Evolutionary conservation across 37 sponge, comb jelly and placozoan genomes (phyloP), one percentile per base, ranked within the genome.

Genomic region (Amphimedon queenslandica): DNA sequence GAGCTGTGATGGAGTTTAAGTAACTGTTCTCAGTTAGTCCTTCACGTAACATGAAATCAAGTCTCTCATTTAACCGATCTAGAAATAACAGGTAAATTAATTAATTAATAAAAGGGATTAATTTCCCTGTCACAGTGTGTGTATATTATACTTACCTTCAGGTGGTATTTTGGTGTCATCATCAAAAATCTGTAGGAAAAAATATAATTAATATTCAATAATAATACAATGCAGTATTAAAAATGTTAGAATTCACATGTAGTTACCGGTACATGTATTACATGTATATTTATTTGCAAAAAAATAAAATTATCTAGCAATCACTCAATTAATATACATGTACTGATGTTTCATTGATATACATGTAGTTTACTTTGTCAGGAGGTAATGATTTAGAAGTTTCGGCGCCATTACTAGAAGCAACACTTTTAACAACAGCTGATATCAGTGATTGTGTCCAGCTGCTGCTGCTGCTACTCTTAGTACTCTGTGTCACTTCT

Each of bases 31-130:
- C 88, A 1, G 77, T 60, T 13, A 81, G 16, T 18, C 92, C 79
- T 64, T 94, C 95, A 42, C 43, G 65, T 70, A 94, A 42, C 65
- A 69, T 63, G 70, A 87, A 94, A 61, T 94, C 95, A 21, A 90
- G 57, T 2, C 92, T 77, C 63, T 90, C 92, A n/a, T 77, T 73
- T 27, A 90, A 69, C 51, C 66, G 69, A 3, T 86, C 87, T 84
- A 56, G 34, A 55, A 33, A n/a, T n/a, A n/a, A n/a, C n/a, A 37
- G 73, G 13, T 65, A 61, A 4, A 16, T 25, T 21, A 32, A 24
- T 8, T 39, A 38, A 23, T 11, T 68, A 25, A 68, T n/a, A 16
- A 68, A 8, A 32, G 11, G 13, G 64, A 63, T 63, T 10, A 5
- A 69, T 28, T 30, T 8, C 31, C n/a, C 11, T 23, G 64, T 61